Evolutionary conservation across 2,888 invertebrate species (phyloP), one percentile per base, ranked within the genome.

Genomic region (Drosophila longiperda): DNA sequence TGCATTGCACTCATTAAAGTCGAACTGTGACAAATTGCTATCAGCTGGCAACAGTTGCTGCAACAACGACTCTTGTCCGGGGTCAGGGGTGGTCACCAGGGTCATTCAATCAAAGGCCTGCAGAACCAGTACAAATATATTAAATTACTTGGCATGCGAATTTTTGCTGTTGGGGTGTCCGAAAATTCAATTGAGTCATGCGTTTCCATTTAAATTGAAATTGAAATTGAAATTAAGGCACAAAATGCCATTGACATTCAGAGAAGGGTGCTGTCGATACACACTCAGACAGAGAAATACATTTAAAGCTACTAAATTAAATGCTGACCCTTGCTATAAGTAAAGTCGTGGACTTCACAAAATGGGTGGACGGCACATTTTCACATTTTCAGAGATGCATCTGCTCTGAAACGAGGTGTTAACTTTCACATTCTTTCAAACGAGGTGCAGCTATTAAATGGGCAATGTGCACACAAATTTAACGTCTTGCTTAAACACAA

Each of bases 401-500:
- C 85, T 71, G 73, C 64, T 62, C 29, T 63, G 68, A 57, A 57
- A 75, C 58, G 62, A 80, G 80, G 87, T 85, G 86, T 84, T 83
- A 82, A 84, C 86, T 87, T 87, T 86, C 86, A 86, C 86, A 87
- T 84, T 87, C 70, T 42, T 33, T 40, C 49, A 49, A 26, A 36
- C n/a, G 26, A 26, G 79, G 77, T 78, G 78, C 79, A 71, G 79
- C 73, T 61, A 80, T 80, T 65, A 66, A 82, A 65, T n/a, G 63
- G 61, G 33, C 58, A 48, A 74, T 40, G 48, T 67, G 62, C 62
- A 79, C 73, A 83, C 76, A 67, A 64, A 79, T 84, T 85, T 85
- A 85, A 85, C 85, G 85, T 87, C 77, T 87, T 81, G 76, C 66
- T 81, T 89, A 79, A 84, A 86, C 84, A 75, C 70, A 77, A 82